Base-by-base conservation (phyloP, 92 coral and sea anemone genomes). In the Palythoa grandiflora region DNA sequence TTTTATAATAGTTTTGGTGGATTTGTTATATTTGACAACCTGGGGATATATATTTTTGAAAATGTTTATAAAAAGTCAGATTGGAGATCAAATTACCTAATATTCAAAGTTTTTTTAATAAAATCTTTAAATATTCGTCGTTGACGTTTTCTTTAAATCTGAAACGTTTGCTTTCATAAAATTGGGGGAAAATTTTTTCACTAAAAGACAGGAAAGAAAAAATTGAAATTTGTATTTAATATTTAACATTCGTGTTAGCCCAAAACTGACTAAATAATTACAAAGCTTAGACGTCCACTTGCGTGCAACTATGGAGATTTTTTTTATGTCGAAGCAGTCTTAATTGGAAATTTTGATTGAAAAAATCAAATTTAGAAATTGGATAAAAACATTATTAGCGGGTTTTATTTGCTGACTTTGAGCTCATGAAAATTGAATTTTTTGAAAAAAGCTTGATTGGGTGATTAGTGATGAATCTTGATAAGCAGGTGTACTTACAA, bases 31-130 rank as follows among this genome's bases (percentile, higher is more conserved):
- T 55, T 55, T 55, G 61, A 55, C 1, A 55, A 1, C 17, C 3
- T 61, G 51, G 73, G 38, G 55, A n/a, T 80, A 60, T 80, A 80
- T 80, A n/a, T 80, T 80, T 80, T 60, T 38, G 0, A 0, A 80
- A 63, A 11, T 63, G 57, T 66, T 81, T 81, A 65, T 9, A 48
- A 66, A 12, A 21, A 47, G 65, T 63, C 44, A 60, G 35, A 38
- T 59, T 51, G 10, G 59, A 28, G 37, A 54, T 10, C 28, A 78
- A 36, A 47, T 44, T 17, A 38, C 65, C 5, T 63, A 21, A 81
- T 81, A 81, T 44, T 81, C 75, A 81, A 81, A 44, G 17, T 47
- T 61, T 60, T 8, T 28, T 60, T 38, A 59, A 65, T 40, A 16
- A 9, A 35, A 37, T 52, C 38, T 19, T 37, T 38, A 38, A 66